These are phyloP conservation scores for Eulemur albifrons DNA, from an alignment of 2,797 vertebrate genomes.

Conservation along the genomic window DNA sequence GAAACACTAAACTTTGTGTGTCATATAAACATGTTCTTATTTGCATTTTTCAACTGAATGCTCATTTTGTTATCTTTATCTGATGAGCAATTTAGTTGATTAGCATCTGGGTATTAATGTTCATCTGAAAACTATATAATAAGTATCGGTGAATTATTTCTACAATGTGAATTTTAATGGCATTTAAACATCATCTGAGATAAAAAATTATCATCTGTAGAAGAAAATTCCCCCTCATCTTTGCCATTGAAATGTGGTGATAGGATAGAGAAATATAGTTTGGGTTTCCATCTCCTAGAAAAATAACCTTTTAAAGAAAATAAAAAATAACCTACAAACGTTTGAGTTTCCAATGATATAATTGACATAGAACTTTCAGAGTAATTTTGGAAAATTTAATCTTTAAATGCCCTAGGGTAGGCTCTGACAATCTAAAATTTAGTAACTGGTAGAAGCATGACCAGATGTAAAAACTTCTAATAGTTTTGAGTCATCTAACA, in stretches of 20 bases:
- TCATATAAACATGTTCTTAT: neutral
- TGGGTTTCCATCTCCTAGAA: neutral
- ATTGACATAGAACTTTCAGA: neutral
- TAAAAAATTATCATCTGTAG: neutral
- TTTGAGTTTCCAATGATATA: neutral
- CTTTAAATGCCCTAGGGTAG: neutral
- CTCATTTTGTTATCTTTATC: slow-evolving; percentile 6
- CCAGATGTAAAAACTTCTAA: neutral
- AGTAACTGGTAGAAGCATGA: neutral
- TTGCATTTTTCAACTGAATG: neutral
- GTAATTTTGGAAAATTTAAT: neutral
- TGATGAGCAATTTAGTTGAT: neutral
- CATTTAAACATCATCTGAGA: neutral
- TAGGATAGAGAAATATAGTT: neutral
- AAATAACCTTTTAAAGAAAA: neutral
- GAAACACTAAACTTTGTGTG: neutral
- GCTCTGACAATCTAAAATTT: neutral
- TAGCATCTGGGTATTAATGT: neutral
- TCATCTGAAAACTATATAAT: neutral
- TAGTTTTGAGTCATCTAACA: neutral
- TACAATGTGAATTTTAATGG: neutral
- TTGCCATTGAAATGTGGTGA: neutral
- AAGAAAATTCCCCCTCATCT: neutral
- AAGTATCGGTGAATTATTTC: neutral
- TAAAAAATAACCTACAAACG: neutral